Base-by-base conservation (phyloP, 2,888 invertebrate genomes). In the Dorcus hopei region DNA sequence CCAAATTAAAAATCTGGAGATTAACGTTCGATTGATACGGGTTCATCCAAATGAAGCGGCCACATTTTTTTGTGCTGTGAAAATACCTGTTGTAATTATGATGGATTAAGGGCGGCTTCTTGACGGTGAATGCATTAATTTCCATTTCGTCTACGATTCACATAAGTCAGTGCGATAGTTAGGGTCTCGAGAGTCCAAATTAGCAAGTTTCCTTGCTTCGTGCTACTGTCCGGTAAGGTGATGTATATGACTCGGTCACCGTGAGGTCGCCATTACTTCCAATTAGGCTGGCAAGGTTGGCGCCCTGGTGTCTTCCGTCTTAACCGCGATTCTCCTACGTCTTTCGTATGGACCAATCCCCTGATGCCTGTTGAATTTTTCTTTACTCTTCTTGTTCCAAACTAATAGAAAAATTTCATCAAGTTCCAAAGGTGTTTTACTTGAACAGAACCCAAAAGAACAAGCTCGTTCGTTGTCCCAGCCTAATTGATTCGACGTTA, bases 181-280 rank as follows among this genome's bases (percentile, higher is more conserved):
- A 52, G 61, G 62, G 67, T 69, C 75, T 70, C 74, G 48, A 48
- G 74, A 70, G 74, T 65, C 67, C 72, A 70, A 75, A 76, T 76
- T 76, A 76, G 73, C 74, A 74, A 74, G 70, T 73, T 73, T 69
- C 68, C 64, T 64, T 67, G 58, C 65, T 66, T 63, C 63, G 65
- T 67, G 65, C 68, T 33, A 33, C 26, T 68, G 72, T 72, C 72
- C 64, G 58, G 47, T 57, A 54, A 62, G 63, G 72, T 74, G 73
- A 74, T 74, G 71, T 72, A 75, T 74, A 69, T 66, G 68, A 59
- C 59, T 68, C 69, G 74, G 74, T 72, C 73, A 73, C 71, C 71
- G 61, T 65, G 68, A 65, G 70, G 71, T 71, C 68, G 69, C 73
- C 74, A 75, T 75, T 75, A 74, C 65, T 76, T 73, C 72, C 73